Evolutionary conservation across 2,797 vertebrate species (phyloP).

Genomic region (Sus cebifrons): DNA sequence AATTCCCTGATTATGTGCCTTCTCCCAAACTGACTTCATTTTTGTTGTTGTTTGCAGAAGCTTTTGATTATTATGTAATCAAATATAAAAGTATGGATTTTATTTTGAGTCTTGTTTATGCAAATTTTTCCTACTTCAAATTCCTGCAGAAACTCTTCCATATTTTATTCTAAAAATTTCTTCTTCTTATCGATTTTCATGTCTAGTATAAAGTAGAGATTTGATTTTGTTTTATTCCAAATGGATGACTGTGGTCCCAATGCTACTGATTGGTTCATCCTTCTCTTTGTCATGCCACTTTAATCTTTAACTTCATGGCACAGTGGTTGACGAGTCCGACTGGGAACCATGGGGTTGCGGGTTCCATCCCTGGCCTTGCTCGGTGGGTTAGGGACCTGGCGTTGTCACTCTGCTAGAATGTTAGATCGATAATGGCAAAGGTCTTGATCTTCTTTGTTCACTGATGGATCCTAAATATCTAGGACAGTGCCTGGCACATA

Average conservation of each 20-base stretch:
- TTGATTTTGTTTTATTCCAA: slow-evolving; percentile 15
- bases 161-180: slow-evolving; percentile 24
- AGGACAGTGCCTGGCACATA: not conserved
- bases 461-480: not conserved
- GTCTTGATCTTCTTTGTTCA: not conserved
- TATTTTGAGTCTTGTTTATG: slow-evolving; percentile 14
- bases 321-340: too few species aligned
- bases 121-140: not conserved
- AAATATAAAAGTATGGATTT: slow-evolving; percentile 47
- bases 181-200: slow-evolving; percentile 9
- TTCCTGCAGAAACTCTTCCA: not conserved
- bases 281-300: not conserved
- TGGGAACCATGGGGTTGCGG: too few species aligned
- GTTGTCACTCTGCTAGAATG: not conserved
- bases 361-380: too few species aligned
- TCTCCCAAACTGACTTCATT: not conserved
- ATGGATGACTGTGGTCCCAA: not conserved
- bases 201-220: not conserved
- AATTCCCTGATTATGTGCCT: not conserved
- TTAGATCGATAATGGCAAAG: not conserved
- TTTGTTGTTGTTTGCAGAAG: slow-evolving; percentile 13
- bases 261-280: not conserved
- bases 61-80: slow-evolving; percentile 7
- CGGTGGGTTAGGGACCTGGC: too few species aligned
- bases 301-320: not conserved